Evolutionary conservation across 1,140 invertebrate species (phyloP), one percentile per base, ranked within the genome.

Genomic region (Oryzaephilus surinamensis): DNA sequence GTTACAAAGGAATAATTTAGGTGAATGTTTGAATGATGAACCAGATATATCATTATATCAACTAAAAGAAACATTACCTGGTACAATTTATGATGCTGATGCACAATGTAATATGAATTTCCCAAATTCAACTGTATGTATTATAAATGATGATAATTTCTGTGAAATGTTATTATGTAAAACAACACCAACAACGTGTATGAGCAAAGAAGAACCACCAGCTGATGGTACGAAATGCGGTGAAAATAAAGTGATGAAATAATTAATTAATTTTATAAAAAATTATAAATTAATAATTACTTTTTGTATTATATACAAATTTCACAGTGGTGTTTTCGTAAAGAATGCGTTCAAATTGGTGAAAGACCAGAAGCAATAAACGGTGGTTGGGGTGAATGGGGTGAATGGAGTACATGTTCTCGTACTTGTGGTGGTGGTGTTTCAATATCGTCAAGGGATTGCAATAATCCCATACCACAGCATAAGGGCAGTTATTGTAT

Each of bases 201-300:
- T 68, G 3, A 70, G 73, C 0, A 65, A 67, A 34, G 59, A 72
- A 2, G 66, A 73, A 41, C 69, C 76, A 4, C 69, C 75, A 7
- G 77, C 75, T 2, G 77, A 79, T 42, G 80, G 80, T 14, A 81
- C 80, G 0, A 70, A 73, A 32, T 83, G 80, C 58, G 78, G 68
- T 1, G 65, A 67, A 29, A 65, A 70, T 32, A 71, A 67, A 56
- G 67, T 70, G 49, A 13, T 6, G n/a, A n/a, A n/a, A n/a, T n/a
- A n/a, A n/a, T n/a, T n/a, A 32, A 34, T 11, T 29, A 16, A 17
- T 20, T 11, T 23, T 19, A 24, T 27, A 38, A 30, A 37, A 13
- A 35, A 21, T 0, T 21, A 21, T 6, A 21, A 6, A 21, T 6
- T 21, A 21, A 21, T 21, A 21, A 21, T 2, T 6, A 21, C 6